Evolutionary conservation across 1,140 invertebrate species (phyloP), one percentile per base, ranked within the genome.

Genomic region (Polyergus mexicanus): DNA sequence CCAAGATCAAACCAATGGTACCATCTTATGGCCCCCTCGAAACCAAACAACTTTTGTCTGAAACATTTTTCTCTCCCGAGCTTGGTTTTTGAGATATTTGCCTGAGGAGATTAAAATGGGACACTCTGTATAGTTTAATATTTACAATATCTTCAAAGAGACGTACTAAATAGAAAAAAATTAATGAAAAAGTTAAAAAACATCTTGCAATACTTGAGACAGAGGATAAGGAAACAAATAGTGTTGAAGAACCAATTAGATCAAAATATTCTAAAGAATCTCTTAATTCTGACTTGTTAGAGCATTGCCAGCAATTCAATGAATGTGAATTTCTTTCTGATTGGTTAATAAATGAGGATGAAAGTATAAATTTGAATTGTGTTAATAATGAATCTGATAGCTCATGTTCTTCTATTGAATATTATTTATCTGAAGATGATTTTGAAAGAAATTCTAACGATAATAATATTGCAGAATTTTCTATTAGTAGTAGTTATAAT

Each of bases 171-270:
- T 69, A 41, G 22, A 44, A 69, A 47, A 28, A 3, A 69, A 69
- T 69, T 8, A 69, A 69, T 69, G 22, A 69, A 28, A 47, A 13
- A 69, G 66, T 69, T 28, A 69, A 69, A 28, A 69, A 69, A 47
- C 66, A 69, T 69, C 2, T 69, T 25, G 22, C 66, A 69, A 28
- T 8, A n/a, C 11, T 25, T 69, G 66, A 69, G 11, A 68, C n/a
- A 68, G 3, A 44, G n/a, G 35, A 68, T 44, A 38, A 66, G 3
- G n/a, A 68, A 68, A 68, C 25, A 28, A 28, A n/a, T 25, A 44
- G 11, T 68, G 13, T 22, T 22, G 62, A 38, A 65, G 32, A 65
- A 65, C 10, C 32, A 19, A 65, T 65, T 32, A 19, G 7, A 19
- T 65, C 62, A 38, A 65, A 65, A 4, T 63, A 63, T 65, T 65